These are phyloP conservation scores for Scytalopus superciliaris DNA, from an alignment of 2,113 vertebrate species.

Conservation along the genomic window DNA sequence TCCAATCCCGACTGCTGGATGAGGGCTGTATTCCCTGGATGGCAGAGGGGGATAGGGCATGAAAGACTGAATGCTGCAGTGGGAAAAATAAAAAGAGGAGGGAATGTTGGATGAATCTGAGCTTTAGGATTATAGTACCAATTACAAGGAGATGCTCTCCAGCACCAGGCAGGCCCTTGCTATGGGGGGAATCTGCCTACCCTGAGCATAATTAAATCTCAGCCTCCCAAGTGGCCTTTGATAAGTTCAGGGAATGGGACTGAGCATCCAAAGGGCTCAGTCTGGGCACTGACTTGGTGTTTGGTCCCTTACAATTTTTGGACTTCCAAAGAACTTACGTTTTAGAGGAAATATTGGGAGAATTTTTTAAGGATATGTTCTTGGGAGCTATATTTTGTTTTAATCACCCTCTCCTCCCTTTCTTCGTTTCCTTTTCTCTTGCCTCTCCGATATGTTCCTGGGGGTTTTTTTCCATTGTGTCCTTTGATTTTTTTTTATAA, in stretches of 20 bases:
- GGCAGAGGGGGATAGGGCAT: too few species aligned
- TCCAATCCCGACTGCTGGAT: too few species aligned
- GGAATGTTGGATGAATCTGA: background rate
- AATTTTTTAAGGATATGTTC: background rate
- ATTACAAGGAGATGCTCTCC: background rate
- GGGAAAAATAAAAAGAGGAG: background rate
- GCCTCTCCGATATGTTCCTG: background rate
- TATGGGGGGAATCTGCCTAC: background rate
- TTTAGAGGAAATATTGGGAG: background rate
- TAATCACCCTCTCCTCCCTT: background rate
- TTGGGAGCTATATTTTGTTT: background rate
- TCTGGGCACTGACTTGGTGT: background rate
- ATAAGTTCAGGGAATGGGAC: background rate
- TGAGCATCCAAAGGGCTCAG: background rate
- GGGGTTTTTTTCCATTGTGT: background rate
- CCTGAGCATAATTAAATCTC: background rate
- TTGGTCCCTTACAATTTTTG: background rate
- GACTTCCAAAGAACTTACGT: background rate
- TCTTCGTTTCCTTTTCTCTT: background rate
- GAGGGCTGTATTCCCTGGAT: background rate
- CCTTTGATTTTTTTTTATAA: background rate
- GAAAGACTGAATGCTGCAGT: background rate
- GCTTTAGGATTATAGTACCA: background rate
- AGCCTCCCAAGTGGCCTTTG: background rate
- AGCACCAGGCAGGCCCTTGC: background rate